Evolutionary conservation across 2,797 vertebrate genomes (phyloP).

Genomic region (Bovichtus variegatus): DNA sequence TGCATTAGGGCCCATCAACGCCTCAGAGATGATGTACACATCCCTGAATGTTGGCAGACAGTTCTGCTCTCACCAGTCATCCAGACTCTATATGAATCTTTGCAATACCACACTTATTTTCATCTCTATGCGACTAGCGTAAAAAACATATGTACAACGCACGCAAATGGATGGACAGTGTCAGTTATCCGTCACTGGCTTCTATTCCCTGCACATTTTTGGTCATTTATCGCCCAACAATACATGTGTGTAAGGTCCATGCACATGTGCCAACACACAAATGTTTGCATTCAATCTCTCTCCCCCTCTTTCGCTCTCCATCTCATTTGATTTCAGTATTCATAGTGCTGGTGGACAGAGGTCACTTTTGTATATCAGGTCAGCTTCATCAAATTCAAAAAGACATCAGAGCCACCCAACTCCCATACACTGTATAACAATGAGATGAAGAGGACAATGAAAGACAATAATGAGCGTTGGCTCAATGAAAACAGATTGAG

Average conservation of each 20-base stretch:
- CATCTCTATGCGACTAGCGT: constrained; percentile 40
- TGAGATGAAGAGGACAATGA: constrained; percentile 71
- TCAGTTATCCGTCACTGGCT: constrained; percentile 57
- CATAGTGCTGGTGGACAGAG: constrained; percentile 54
- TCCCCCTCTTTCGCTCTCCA: constrained; percentile 9
- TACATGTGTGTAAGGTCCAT: constrained; percentile 12
- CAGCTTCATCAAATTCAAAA: constrained; percentile 70
- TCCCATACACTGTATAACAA: constrained; percentile 56
- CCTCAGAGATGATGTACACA: constrained; percentile 80
- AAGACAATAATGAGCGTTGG: constrained; percentile 60
- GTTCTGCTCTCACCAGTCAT: constrained; percentile 70
- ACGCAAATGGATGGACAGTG: constrained; percentile 63
- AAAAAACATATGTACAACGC: constrained; percentile 56
- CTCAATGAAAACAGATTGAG: constrained; percentile 62
- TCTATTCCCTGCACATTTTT: constrained; percentile 36
- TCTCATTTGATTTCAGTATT: constrained; percentile 50
- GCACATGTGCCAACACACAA: constrained; percentile 5
- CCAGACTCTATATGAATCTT: constrained; percentile 56
- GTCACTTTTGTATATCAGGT: constrained; percentile 69
- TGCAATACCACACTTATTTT: constrained; percentile 53
- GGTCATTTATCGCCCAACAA: constrained; percentile 58
- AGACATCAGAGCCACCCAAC: constrained; percentile 52
- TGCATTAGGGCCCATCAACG: constrained; percentile 82
- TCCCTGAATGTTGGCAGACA: constrained; percentile 79
- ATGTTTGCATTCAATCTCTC: constrained; percentile 27